phyloP scores from a whole-genome alignment of 2,113 vertebrate genomes.

The Brienomyrus brachyistius region DNA sequence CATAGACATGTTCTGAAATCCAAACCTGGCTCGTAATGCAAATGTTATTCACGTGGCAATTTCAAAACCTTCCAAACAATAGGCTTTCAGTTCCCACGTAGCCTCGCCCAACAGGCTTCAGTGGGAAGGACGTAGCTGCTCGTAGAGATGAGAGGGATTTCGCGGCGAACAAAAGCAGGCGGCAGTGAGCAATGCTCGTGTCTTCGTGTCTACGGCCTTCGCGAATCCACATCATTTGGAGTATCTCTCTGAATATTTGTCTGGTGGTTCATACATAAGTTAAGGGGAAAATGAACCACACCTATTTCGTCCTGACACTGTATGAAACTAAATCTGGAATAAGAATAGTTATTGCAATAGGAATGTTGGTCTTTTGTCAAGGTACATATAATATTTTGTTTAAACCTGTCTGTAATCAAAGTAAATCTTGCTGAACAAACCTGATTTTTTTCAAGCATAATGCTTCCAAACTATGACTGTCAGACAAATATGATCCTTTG shows the following conservation, averaged over 20 bases:
- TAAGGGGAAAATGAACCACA: not conserved
- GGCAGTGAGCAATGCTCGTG: not conserved
- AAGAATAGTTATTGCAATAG: not conserved
- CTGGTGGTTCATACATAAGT: not conserved
- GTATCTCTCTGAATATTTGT: not conserved
- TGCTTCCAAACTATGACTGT: not conserved
- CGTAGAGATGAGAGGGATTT: not conserved
- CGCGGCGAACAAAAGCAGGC: not conserved
- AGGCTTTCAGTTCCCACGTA: not conserved
- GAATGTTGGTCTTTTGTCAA: not conserved
- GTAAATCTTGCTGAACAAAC: not conserved
- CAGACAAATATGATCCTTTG: not conserved
- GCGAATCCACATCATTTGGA: not conserved
- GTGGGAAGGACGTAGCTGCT: not conserved
- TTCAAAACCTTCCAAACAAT: not conserved
- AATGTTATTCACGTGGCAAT: not conserved
- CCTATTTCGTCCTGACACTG: not conserved
- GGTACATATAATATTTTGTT: not conserved
- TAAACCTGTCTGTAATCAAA: not conserved
- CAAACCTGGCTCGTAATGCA: not conserved
- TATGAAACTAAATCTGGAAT: not conserved
- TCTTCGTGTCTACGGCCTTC: not conserved
- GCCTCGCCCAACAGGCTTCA: conserved; percentile 3
- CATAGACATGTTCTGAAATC: not conserved
- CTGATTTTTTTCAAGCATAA: not conserved